A percentile compares a stretch with the other conserved stretches of the same genome.
Conservation (phyloP, 2,797 vertebrate genomes). For the Uromys caudimaculatus region DNA sequence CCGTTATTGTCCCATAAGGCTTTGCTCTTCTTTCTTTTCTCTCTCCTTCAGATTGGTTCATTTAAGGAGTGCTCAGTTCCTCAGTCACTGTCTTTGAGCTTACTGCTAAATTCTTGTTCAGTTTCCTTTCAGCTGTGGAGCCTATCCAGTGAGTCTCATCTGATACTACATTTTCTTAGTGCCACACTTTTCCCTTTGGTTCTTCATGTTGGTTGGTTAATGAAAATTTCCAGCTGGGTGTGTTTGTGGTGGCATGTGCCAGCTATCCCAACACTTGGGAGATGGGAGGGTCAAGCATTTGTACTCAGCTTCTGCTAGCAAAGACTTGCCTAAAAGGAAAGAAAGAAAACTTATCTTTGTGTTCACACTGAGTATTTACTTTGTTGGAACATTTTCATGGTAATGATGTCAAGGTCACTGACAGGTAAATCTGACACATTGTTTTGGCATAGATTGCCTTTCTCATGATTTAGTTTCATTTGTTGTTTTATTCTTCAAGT, state of each 20-base stretch:
- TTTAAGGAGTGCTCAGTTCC: neutral
- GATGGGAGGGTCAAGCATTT: neutral
- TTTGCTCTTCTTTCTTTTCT: neutral
- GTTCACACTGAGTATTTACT: neutral
- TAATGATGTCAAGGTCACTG: slow-evolving; percentile 49
- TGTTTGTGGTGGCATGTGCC: neutral
- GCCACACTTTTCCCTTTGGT: slow-evolving; percentile 52
- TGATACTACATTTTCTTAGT: slow-evolving; percentile 1
- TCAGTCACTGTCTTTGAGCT: slow-evolving; percentile 1
- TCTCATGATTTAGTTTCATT: neutral
- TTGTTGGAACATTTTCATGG: slow-evolving; percentile 36
- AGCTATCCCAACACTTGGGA: neutral
- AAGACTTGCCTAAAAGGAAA: neutral
- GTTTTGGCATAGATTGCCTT: slow-evolving; percentile 4
- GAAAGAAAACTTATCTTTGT: neutral
- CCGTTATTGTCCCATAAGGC: neutral
- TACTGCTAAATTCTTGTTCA: neutral
- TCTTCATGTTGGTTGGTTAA: neutral
- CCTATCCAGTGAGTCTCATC: neutral
- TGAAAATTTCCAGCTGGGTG: neutral
- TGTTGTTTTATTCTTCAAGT: slow-evolving; percentile 45
- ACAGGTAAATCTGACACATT: slow-evolving; percentile 33
- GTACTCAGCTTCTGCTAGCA: neutral
- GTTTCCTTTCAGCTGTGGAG: neutral
- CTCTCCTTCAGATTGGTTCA: neutral